These are phyloP conservation scores for Orthosia incerta DNA, from an alignment of 2,888 invertebrate species.

Conservation along the genomic window DNA sequence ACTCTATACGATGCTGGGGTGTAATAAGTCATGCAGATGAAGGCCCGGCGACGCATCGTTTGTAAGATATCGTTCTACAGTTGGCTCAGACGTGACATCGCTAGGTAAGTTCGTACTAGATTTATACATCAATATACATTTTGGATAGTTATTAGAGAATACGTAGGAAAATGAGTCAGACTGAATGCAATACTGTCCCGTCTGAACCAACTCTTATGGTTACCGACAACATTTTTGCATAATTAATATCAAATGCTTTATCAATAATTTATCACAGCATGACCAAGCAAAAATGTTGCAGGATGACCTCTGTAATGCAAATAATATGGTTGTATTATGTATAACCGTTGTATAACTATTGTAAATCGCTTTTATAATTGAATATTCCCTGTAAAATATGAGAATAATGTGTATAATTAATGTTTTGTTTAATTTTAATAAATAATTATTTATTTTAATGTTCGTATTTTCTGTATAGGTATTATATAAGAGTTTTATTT, in stretches of 20 bases:
- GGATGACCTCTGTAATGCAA: constrained; percentile 45
- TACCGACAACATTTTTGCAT: constrained; percentile 45
- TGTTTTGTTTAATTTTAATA: constrained; percentile 76
- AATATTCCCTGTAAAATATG: constrained; percentile 76
- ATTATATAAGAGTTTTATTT: constrained; percentile 76
- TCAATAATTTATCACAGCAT: constrained; percentile 4
- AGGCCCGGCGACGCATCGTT: constrained; percentile 10
- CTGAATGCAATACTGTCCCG: constrained; percentile 26
- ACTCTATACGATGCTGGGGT: constrained; percentile 25
- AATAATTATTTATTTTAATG: constrained; percentile 85
- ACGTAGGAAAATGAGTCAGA: constrained; percentile 42
- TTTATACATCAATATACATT: constrained; percentile 43
- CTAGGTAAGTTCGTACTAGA: constrained; percentile 20
- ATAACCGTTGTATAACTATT: constrained; percentile 71
- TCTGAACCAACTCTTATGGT: constrained; percentile 29
- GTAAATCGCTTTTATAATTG: constrained; percentile 78
- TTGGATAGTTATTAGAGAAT: constrained; percentile 37
- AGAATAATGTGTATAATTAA: constrained; percentile 80
- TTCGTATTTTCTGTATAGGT: constrained; percentile 80
- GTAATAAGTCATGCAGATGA: constrained; percentile 44
- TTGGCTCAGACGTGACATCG: constrained; percentile 35
- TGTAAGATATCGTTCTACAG: constrained; percentile 44
- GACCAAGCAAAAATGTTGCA: constrained; percentile 33
- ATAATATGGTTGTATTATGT: constrained; percentile 69
- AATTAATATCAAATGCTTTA: constrained; percentile 17